Conservation (phyloP, 2,113 vertebrate genomes). For the Montifringilla adamsi region DNA sequence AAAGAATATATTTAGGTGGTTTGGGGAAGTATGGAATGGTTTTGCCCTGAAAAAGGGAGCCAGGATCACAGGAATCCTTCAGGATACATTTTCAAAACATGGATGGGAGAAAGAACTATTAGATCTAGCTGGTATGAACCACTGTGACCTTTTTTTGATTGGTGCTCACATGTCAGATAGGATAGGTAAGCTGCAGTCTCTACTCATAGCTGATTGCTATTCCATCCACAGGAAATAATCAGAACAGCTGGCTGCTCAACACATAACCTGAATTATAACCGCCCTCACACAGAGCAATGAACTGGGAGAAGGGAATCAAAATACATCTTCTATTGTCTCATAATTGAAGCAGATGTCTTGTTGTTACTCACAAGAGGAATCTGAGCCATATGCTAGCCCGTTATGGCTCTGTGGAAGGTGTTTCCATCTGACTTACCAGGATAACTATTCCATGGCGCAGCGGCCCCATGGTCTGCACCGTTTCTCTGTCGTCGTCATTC, state of each 20-base stretch:
- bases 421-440: constrained; percentile 80
- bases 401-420: neutral
- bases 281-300: neutral
- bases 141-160: neutral
- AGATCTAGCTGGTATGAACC: neutral
- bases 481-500: constrained; percentile 87
- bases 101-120: neutral
- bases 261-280: neutral
- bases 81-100: neutral
- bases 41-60: neutral
- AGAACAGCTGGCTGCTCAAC: neutral
- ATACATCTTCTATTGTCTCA: neutral
- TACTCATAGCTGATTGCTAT: neutral
- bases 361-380: constrained; percentile 10
- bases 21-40: neutral
- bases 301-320: neutral
- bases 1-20: neutral
- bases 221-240: neutral
- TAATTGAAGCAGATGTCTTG: constrained; percentile 24
- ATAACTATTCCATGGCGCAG: constrained; percentile 84
- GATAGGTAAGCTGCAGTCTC: neutral
- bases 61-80: neutral
- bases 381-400: neutral
- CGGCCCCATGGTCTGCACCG: constrained; percentile 90
- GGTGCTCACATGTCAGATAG: neutral